Base-by-base conservation (phyloP, 2,797 vertebrate genomes). In the Hydrocynus forskahlii region DNA sequence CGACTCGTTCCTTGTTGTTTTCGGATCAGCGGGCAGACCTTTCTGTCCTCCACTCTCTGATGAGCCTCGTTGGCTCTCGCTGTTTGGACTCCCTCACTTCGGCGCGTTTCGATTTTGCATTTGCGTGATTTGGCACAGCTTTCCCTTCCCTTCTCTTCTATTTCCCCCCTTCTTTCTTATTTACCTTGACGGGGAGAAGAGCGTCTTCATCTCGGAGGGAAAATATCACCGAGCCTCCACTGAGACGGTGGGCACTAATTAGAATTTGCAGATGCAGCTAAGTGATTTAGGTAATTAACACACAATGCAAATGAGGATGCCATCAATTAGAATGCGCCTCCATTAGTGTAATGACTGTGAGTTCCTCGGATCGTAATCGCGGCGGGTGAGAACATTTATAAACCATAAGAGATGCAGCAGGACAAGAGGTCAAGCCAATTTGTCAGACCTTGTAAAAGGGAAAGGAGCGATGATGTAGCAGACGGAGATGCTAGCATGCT, bases 321-420 rank as follows among this genome's bases (percentile, higher is more conserved):
- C 89, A 91, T 93, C 92, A 91, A 92, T 94, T 94, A 93, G 91
- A 92, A 91, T 86, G 87, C 87, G 78, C 83, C 89, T 90, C 91
- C 90, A 92, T 95, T 95, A 93, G 89, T 85, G 87, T 93, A 94
- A 94, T 92, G 91, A 92, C 86, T 92, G 83, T 54, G 79, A 57
- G 80, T 60, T 68, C 45, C 19, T 78, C 74, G 16, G 83, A 85
- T 91, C 85, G 86, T 90, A 89, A 92, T 93, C 90, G 86, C 84
- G 54, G 78, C 68, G 77, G 75, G 90, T 89, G 82, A 84, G 86
- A 91, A 88, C 89, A 88, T 91, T 91, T 88, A 88, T 83, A 88
- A 92, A 90, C 85, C 86, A 77, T 78, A 63, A 50, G 84, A 89
- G 88, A 85, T 71, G 74, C 81, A 75, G 74, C 62, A 19, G 76